phyloP scores from a whole-genome alignment of 2,113 vertebrate genomes.

The Paramormyrops kingsleyae region DNA sequence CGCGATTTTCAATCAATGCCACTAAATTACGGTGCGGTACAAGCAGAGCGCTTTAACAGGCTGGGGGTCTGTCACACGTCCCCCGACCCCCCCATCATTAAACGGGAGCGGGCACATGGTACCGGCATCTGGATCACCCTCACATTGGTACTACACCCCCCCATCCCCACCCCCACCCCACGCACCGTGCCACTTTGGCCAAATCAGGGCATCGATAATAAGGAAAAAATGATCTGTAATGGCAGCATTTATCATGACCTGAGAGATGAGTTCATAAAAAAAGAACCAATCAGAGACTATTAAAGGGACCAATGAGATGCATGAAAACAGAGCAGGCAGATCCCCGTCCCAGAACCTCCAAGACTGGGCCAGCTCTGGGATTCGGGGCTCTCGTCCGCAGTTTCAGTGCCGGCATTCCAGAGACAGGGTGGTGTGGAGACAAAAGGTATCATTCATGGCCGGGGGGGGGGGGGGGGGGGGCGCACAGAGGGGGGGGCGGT shows the following conservation, averaged over 20 bases:
- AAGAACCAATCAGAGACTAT: background rate
- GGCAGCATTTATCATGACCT: background rate
- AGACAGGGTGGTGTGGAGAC: conserved; percentile 31
- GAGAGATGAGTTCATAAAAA: background rate
- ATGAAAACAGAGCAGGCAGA: background rate
- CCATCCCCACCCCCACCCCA: too few relatives aligned
- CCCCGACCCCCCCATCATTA: background rate
- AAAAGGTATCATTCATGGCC: conserved; percentile 58
- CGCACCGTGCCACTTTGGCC: too few relatives aligned
- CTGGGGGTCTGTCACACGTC: background rate
- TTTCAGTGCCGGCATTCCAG: conserved; percentile 43
- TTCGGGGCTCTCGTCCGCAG: conserved; percentile 38
- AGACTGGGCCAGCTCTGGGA: background rate
- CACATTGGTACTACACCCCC: too few relatives aligned
- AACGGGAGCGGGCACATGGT: background rate
- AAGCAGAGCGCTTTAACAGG: background rate
- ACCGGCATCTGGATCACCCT: too few relatives aligned
- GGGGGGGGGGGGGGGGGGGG: too few relatives aligned
- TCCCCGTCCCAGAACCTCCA: background rate
- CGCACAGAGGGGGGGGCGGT: too few relatives aligned
- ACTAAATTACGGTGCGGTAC: background rate
- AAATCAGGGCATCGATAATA: background rate
- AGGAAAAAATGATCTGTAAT: background rate
- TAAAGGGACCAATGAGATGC: background rate
- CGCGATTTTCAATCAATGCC: background rate